phyloP scores from a whole-genome alignment of 2,888 invertebrate species.

The Mesoligia furuncula region DNA sequence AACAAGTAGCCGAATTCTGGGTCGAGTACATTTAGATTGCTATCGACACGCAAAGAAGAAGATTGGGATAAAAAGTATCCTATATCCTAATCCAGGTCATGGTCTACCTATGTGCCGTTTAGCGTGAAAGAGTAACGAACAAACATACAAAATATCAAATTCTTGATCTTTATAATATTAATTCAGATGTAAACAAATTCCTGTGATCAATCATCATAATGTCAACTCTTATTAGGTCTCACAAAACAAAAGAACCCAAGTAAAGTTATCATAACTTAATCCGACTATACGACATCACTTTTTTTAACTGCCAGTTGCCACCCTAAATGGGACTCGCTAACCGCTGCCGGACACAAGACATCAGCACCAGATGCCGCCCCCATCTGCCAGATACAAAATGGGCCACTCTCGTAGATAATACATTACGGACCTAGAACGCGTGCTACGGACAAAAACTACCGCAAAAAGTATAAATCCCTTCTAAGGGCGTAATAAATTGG shows the following conservation, averaged over 20 bases:
- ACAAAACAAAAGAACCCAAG: slow-evolving; percentile 5
- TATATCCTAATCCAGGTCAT: too few relatives aligned
- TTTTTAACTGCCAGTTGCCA: slow-evolving; percentile 45
- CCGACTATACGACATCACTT: slow-evolving; percentile 28
- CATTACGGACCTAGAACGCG: slow-evolving; percentile 54
- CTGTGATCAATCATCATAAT: background rate
- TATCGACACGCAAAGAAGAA: too few relatives aligned
- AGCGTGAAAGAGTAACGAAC: background rate
- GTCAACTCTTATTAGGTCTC: background rate
- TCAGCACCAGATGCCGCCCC: slow-evolving; percentile 56
- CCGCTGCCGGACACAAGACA: slow-evolving; percentile 48
- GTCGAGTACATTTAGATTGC: too few relatives aligned
- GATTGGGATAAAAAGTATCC: background rate
- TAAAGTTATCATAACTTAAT: slow-evolving; percentile 7
- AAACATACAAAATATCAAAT: background rate
- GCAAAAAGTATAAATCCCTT: slow-evolving; percentile 83
- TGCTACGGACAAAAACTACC: slow-evolving; percentile 73
- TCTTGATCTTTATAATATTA: background rate
- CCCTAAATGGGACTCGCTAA: slow-evolving; percentile 33
- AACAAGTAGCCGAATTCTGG: too few relatives aligned
- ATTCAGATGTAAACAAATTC: background rate
- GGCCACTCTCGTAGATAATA: slow-evolving; percentile 60
- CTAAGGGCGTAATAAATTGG: slow-evolving; percentile 84
- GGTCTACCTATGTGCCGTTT: background rate
- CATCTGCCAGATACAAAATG: slow-evolving; percentile 60